These are phyloP conservation scores for Zonotrichia leucophrys DNA, from an alignment of 2,113 vertebrate species.

Conservation along the genomic window DNA sequence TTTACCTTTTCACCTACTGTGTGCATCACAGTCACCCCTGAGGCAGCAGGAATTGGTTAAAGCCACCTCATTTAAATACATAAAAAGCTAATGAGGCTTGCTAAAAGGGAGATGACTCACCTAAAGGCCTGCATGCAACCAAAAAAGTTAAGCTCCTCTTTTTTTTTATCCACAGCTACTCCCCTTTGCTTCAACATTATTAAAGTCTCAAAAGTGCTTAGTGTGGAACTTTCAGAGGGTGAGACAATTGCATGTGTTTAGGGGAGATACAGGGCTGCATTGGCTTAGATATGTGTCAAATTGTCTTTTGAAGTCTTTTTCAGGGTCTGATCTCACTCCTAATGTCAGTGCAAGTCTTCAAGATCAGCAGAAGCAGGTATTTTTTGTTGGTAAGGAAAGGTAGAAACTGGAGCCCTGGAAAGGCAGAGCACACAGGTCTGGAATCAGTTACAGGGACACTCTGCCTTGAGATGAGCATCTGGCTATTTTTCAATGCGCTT, in stretches of 20 bases:
- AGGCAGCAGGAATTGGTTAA: constrained; percentile 23
- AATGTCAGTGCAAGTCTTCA: not conserved
- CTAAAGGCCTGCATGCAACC: not conserved
- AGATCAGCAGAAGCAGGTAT: not conserved
- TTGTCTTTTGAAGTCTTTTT: not conserved
- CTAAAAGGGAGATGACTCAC: not conserved
- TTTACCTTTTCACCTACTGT: not conserved
- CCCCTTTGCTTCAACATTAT: not conserved
- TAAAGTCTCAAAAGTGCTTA: not conserved
- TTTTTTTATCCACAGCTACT: not conserved
- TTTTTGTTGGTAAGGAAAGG: not conserved
- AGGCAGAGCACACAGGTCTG: not conserved
- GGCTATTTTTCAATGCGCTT: constrained; percentile 27
- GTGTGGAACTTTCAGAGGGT: not conserved
- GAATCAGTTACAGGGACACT: constrained; percentile 32
- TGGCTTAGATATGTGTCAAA: not conserved
- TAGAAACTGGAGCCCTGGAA: not conserved
- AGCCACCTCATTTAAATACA: constrained; percentile 2
- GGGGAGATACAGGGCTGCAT: not conserved
- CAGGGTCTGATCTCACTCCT: not conserved
- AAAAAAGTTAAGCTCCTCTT: not conserved
- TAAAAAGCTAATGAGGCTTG: not conserved
- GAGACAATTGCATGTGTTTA: not conserved
- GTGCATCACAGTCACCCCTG: not conserved
- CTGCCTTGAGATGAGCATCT: not conserved